These are phyloP conservation scores for Hirtodrosophila cameraria DNA, from an alignment of 2,888 invertebrate genomes.

Conservation along the genomic window DNA sequence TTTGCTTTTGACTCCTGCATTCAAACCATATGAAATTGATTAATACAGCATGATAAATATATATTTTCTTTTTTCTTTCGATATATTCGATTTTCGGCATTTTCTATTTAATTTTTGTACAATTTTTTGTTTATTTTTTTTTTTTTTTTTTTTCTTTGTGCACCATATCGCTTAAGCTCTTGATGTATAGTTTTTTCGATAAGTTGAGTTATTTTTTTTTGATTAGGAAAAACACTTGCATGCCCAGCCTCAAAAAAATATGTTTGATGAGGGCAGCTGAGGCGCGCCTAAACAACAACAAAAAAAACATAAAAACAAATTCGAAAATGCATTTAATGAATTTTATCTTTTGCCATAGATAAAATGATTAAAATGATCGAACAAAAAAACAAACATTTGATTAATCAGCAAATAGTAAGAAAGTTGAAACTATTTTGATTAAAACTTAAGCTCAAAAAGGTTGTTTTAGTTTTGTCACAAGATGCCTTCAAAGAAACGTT, in stretches of 20 bases:
- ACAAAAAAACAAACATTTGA: no score
- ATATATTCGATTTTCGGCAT: slow-evolving; percentile 43
- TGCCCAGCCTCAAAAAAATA: slow-evolving; percentile 31
- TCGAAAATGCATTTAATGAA: slow-evolving; percentile 40
- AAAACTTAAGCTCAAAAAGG: not conserved
- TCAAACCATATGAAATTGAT: slow-evolving; percentile 72
- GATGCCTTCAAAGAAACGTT: no score
- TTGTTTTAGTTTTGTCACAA: no score
- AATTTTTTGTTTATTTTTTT: slow-evolving; percentile 10
- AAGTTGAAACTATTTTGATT: not conserved
- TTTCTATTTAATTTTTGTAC: slow-evolving; percentile 27
- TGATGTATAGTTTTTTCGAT: slow-evolving; percentile 69
- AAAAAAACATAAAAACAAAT: not conserved
- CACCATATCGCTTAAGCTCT: slow-evolving; percentile 62
- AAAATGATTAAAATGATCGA: slow-evolving; percentile 21
- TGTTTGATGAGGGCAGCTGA: slow-evolving; percentile 2
- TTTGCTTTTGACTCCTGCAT: slow-evolving; percentile 2
- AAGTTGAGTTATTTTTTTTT: slow-evolving; percentile 16
- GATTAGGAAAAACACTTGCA: not conserved
- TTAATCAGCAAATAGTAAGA: slow-evolving; percentile 24
- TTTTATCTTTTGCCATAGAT: slow-evolving; percentile 21
- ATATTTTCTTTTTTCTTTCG: slow-evolving; percentile 41
- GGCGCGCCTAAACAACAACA: slow-evolving; percentile 15
- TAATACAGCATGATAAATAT: slow-evolving; percentile 76
- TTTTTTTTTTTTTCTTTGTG: slow-evolving; percentile 36